Percentiles rank a stretch among this genome's conserved stretches.
These are phyloP conservation scores for Thera obeliscata DNA, from an alignment of 2,888 invertebrate genomes.

Conservation along the genomic window DNA sequence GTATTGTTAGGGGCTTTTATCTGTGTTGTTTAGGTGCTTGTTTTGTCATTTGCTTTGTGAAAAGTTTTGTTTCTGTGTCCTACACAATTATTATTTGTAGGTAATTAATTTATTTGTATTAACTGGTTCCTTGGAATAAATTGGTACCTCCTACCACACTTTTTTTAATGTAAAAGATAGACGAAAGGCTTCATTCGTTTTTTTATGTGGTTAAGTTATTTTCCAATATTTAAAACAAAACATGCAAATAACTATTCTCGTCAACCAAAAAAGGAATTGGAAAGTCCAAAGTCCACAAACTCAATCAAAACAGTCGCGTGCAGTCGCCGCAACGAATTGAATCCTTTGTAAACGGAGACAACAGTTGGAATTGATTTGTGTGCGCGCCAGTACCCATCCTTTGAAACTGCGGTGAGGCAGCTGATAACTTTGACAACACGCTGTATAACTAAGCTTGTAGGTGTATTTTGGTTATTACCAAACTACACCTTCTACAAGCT, in stretches of 20 bases:
- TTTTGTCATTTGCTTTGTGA: constrained; percentile 13
- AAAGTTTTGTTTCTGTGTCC: neutral
- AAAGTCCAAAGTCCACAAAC: constrained; percentile 5
- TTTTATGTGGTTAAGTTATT: neutral
- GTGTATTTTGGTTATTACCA: no score
- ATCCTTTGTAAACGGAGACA: constrained; percentile 24
- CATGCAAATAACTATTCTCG: neutral
- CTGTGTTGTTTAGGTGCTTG: constrained; percentile 1
- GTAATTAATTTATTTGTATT: neutral
- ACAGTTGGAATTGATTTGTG: constrained; percentile 28
- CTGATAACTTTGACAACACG: constrained; percentile 2
- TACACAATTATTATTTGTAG: neutral
- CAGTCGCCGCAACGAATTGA: constrained; percentile 26
- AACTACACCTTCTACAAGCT: no score
- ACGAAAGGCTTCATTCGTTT: no score
- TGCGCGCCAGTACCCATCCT: constrained; percentile 40
- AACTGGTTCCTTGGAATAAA: no score
- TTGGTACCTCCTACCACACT: no score
- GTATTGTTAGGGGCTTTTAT: constrained; percentile 9
- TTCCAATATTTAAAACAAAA: neutral
- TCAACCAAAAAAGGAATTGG: constrained; percentile 4
- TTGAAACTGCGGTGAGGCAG: constrained; percentile 38
- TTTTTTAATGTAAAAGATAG: no score
- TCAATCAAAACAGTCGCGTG: constrained; percentile 21
- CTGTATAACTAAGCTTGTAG: constrained; percentile 1